Percentiles rank a stretch among this genome's conserved stretches.
Evolutionary conservation across 2,113 vertebrate species (phyloP).

Genomic region (Epinephelus cyanopodus): DNA sequence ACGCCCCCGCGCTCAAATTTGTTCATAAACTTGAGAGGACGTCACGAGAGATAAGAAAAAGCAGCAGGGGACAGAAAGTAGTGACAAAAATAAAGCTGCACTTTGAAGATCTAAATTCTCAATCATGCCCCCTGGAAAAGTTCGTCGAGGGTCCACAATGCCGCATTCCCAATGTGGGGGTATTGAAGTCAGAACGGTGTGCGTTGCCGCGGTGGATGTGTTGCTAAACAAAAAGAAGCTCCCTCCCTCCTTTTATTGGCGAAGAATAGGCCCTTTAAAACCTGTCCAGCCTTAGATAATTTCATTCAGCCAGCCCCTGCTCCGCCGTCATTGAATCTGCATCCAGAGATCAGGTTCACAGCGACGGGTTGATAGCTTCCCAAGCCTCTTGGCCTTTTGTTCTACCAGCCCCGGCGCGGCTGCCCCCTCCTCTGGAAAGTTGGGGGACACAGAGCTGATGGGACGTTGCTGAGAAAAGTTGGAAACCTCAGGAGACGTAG

Average conservation of each 20-base stretch:
- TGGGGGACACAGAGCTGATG: constrained; percentile 90
- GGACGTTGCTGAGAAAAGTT: constrained; percentile 93
- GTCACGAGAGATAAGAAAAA: constrained; percentile 24
- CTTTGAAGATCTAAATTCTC: constrained; percentile 34
- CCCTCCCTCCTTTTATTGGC: constrained; percentile 89
- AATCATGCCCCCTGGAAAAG: constrained; percentile 19
- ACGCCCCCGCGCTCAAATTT: constrained; percentile 64
- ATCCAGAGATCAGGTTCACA: constrained; percentile 97
- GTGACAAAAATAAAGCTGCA: constrained; percentile 36
- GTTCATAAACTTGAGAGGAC: constrained; percentile 65
- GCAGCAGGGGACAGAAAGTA: constrained; percentile 34
- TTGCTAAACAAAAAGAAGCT: constrained; percentile 89
- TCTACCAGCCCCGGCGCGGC: constrained; percentile 81
- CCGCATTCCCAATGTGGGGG: constrained; percentile 55
- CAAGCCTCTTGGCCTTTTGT: constrained; percentile 97
- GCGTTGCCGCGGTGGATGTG: constrained; percentile 79
- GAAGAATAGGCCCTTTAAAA: constrained; percentile 97
- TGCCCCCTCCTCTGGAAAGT: constrained; percentile 82
- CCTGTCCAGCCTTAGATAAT: constrained; percentile 99
- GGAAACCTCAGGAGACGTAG: constrained; percentile 79
- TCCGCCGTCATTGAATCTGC: constrained; percentile 93
- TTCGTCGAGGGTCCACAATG: constrained; percentile 31
- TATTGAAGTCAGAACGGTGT: constrained; percentile 87
- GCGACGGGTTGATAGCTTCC: constrained; percentile 97
- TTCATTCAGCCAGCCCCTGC: constrained; percentile 97